Percentiles rank a stretch among this genome's conserved stretches.
phyloP scores from a whole-genome alignment of 2,888 invertebrate genomes.

The Autographa pulchrina region DNA sequence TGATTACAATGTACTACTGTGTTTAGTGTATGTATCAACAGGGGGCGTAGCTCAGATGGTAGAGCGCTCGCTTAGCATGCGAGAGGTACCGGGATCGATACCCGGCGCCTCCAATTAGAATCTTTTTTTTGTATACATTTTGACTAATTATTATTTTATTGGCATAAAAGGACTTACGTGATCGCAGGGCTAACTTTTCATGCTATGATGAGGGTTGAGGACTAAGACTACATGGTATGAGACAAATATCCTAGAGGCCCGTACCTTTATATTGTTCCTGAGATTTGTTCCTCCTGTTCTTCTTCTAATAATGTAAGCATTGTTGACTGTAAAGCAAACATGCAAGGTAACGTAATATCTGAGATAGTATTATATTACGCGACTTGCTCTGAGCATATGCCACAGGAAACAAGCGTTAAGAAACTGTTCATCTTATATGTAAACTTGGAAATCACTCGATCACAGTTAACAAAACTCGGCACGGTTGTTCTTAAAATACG shows the following conservation, averaged over 20 bases:
- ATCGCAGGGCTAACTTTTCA: background rate
- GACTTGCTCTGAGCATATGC: background rate
- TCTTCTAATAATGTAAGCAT: too few relatives aligned
- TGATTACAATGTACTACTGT: constrained; percentile 12
- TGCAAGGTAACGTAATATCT: too few relatives aligned
- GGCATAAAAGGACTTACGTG: too few relatives aligned
- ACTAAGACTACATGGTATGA: background rate
- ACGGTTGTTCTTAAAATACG: background rate
- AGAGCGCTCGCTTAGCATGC: constrained; percentile 87
- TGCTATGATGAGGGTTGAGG: background rate
- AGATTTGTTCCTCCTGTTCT: background rate
- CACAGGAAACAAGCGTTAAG: background rate
- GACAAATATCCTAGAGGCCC: background rate
- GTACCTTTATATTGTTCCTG: background rate
- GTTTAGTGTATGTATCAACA: constrained; percentile 13
- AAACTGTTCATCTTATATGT: background rate
- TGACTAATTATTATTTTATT: too few relatives aligned
- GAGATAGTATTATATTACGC: background rate
- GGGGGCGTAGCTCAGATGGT: constrained; percentile 86
- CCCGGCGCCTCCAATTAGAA: constrained; percentile 68
- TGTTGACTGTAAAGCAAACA: too few relatives aligned
- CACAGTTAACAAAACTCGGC: background rate
- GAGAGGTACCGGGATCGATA: constrained; percentile 90
- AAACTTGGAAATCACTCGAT: constrained; percentile 1
- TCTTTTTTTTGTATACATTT: constrained; percentile 36